phyloP scores from a whole-genome alignment of 2,113 vertebrate genomes.

The Thunnus maccoyii region DNA sequence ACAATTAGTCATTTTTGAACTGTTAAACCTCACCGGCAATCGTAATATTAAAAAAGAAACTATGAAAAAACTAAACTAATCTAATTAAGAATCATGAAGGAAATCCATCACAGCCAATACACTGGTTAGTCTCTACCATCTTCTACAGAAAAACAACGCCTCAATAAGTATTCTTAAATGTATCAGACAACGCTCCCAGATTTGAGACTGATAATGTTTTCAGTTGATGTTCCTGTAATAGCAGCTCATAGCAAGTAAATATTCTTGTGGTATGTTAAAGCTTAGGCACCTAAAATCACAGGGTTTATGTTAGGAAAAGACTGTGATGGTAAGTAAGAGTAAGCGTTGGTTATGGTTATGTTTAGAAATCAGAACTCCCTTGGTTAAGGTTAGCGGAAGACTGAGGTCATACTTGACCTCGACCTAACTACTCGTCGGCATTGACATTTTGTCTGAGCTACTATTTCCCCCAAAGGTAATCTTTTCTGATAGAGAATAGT shows the following conservation, averaged over 20 bases:
- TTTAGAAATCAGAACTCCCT: not conserved
- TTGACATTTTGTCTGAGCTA: conserved; percentile 39
- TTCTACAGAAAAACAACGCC: not conserved
- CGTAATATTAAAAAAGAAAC: too few species aligned
- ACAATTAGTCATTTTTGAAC: too few species aligned
- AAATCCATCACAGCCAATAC: too few species aligned
- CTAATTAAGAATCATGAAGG: too few species aligned
- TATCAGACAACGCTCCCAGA: not conserved
- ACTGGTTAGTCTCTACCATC: too few species aligned
- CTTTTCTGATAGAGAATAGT: conserved; percentile 42
- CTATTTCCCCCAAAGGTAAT: conserved; percentile 40
- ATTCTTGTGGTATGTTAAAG: too few species aligned
- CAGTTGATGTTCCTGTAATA: not conserved
- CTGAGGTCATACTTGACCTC: conserved; percentile 28
- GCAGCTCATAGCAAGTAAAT: not conserved
- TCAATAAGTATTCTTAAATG: not conserved
- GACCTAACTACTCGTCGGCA: not conserved
- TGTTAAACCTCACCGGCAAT: too few species aligned
- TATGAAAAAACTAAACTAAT: too few species aligned
- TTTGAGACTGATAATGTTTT: not conserved
- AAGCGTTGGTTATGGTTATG: not conserved
- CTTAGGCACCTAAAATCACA: too few species aligned
- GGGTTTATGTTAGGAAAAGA: not conserved
- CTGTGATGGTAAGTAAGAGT: not conserved
- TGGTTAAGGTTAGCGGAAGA: conserved; percentile 26